Evolutionary conservation across 1,140 invertebrate species (phyloP).

Genomic region (Mactra quadrangularis): DNA sequence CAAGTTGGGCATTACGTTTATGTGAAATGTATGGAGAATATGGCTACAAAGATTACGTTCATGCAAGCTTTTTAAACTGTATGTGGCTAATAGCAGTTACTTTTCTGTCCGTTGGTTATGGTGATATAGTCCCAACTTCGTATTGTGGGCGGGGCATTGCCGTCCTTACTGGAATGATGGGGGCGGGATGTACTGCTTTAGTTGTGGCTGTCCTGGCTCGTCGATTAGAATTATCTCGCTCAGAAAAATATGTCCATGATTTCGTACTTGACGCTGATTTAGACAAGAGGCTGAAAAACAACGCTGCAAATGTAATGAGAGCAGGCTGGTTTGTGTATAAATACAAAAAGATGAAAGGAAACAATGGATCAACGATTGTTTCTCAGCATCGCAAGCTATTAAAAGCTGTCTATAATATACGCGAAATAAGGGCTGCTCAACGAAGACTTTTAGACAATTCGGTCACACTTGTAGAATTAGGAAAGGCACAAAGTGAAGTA

Average conservation of each 20-base stretch:
- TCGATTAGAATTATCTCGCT: constrained; percentile 81
- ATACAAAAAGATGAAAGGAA: constrained; percentile 62
- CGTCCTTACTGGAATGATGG: constrained; percentile 82
- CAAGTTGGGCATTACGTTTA: constrained; percentile 80
- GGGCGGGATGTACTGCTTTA: constrained; percentile 82
- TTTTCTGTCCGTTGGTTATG: constrained; percentile 83
- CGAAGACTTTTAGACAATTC: constrained; percentile 77
- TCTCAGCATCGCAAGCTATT: constrained; percentile 77
- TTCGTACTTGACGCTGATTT: constrained; percentile 82
- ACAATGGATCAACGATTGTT: constrained; percentile 57
- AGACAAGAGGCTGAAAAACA: constrained; percentile 79
- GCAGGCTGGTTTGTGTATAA: constrained; percentile 82
- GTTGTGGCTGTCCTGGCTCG: constrained; percentile 83
- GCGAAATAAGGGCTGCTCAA: constrained; percentile 80
- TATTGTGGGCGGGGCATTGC: constrained; percentile 82
- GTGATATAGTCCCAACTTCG: constrained; percentile 83
- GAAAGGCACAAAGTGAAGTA: constrained; percentile 73
- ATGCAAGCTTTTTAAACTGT: constrained; percentile 79
- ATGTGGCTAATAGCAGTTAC: constrained; percentile 83
- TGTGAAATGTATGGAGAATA: constrained; percentile 79
- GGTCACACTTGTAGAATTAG: constrained; percentile 79
- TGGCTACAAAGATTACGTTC: constrained; percentile 63
- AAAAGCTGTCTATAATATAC: constrained; percentile 79
- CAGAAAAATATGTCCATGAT: constrained; percentile 83
- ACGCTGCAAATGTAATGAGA: constrained; percentile 82